Evolutionary conservation across 2,888 invertebrate species (phyloP).

Genomic region (Andrena trimmerana): DNA sequence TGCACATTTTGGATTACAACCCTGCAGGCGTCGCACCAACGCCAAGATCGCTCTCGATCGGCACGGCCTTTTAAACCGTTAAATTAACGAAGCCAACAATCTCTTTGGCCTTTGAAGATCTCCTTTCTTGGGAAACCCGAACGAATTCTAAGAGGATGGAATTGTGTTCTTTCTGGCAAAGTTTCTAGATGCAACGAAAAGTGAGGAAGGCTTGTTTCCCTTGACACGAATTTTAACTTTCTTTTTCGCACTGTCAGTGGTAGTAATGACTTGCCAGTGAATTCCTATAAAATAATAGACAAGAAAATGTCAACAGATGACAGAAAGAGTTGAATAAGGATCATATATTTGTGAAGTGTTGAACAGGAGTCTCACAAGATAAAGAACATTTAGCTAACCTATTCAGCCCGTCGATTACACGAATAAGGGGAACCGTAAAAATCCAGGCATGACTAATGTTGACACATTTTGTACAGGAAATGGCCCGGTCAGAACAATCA

Average conservation of each 20-base stretch:
- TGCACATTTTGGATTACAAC: slow-evolving; percentile 75
- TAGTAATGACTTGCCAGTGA: not conserved
- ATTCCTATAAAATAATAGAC: no score
- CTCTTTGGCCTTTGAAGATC: slow-evolving; percentile 29
- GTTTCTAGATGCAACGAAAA: slow-evolving; percentile 4
- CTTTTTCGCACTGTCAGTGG: not conserved
- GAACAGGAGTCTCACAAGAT: no score
- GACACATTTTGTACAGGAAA: no score
- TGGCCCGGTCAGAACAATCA: no score
- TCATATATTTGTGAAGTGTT: no score
- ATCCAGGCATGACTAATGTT: no score
- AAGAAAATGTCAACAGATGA: no score
- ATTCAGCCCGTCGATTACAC: no score
- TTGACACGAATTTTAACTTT: not conserved
- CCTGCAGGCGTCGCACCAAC: slow-evolving; percentile 65
- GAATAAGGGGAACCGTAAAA: no score
- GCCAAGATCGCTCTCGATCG: slow-evolving; percentile 57
- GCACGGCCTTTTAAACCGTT: slow-evolving; percentile 68
- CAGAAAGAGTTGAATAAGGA: no score
- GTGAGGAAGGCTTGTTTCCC: not conserved
- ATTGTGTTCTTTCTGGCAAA: slow-evolving; percentile 7
- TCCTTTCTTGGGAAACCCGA: slow-evolving; percentile 44
- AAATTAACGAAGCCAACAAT: slow-evolving; percentile 66
- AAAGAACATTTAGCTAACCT: no score
- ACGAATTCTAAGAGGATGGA: slow-evolving; percentile 2